Base-by-base conservation (phyloP, 2,888 invertebrate species). In the Cephalotes varians region DNA sequence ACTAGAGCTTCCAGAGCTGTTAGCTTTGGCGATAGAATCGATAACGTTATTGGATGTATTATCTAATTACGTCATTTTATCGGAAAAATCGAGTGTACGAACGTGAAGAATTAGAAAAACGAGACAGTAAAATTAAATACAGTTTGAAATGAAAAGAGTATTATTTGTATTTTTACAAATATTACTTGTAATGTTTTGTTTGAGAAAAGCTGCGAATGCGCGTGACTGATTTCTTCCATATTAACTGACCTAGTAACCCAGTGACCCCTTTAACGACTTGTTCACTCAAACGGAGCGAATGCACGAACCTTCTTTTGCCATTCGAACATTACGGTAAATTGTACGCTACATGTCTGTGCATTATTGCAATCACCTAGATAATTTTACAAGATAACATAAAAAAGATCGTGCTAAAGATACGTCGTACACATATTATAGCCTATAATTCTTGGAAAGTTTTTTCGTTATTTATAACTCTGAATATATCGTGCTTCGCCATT, bases 161-260 rank as follows among this genome's bases (percentile, higher is more conserved):
- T n/a, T n/a, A n/a, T n/a, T 40, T 28, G n/a, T 51, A 71, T 34
- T 21, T 72, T 56, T 73, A n/a, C 51, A 49, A 37, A n/a, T n/a
- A n/a, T n/a, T n/a, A n/a, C n/a, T n/a, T 65, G 25, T 34, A 76
- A 25, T 28, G 28, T 72, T 72, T 44, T 12, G 21, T 51, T 77
- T 34, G 31, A 72, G 34, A 56, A 79, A 73, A 79, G 72, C 37
- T 79, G 77, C 77, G 72, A 47, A 72, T 72, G 73, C 56, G 73
- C 56, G 56, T 72, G 56, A 44, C 54, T 79, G 69, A 79, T 73
- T 79, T 73, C 56, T 77, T 77, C 44, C 28, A 56, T 56, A 79
- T 72, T 79, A 79, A 79, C 77, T 79, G 73, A 79, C 73, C 77
- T 56, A 44, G 31, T 79, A 44, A 79, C 73, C 73, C 25, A 56